phyloP scores from a whole-genome alignment of 2,797 vertebrate genomes.

The Sebastes dallii region DNA sequence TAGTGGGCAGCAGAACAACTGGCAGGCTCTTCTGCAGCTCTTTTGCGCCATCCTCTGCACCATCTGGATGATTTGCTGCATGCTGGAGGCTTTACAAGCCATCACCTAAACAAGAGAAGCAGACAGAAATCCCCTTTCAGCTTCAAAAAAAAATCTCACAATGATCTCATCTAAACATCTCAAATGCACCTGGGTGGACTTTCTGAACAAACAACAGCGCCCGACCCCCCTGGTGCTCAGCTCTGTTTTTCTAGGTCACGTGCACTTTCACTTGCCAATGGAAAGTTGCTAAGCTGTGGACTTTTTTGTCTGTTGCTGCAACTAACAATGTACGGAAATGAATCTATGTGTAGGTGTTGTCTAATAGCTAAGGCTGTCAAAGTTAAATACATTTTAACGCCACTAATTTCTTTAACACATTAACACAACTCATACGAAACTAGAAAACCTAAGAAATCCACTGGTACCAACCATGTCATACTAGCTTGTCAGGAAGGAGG shows the following conservation, averaged over 20 bases:
- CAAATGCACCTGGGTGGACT: background rate
- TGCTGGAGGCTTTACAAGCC: background rate
- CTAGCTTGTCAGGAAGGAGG: too few species aligned
- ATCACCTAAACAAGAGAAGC: background rate
- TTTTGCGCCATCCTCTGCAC: slow-evolving; percentile 59
- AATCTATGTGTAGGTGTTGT: too few species aligned
- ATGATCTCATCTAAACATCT: background rate
- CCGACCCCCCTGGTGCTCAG: background rate
- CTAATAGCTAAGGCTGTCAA: too few species aligned
- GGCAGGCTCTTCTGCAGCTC: slow-evolving; percentile 56
- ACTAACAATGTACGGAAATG: background rate
- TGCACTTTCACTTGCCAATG: background rate
- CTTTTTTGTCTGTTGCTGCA: background rate
- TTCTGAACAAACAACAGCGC: background rate
- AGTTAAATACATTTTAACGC: too few species aligned
- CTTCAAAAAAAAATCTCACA: background rate
- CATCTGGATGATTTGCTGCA: slow-evolving; percentile 46
- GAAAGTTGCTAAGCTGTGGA: background rate
- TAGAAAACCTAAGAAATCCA: too few species aligned
- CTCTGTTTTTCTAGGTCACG: background rate
- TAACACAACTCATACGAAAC: too few species aligned
- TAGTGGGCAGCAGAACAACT: slow-evolving; percentile 66
- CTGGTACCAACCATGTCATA: too few species aligned
- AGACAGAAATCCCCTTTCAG: background rate
- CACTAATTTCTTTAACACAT: too few species aligned